These are phyloP conservation scores for Poliocrania exsul DNA, from an alignment of 2,797 vertebrate species.

Conservation along the genomic window DNA sequence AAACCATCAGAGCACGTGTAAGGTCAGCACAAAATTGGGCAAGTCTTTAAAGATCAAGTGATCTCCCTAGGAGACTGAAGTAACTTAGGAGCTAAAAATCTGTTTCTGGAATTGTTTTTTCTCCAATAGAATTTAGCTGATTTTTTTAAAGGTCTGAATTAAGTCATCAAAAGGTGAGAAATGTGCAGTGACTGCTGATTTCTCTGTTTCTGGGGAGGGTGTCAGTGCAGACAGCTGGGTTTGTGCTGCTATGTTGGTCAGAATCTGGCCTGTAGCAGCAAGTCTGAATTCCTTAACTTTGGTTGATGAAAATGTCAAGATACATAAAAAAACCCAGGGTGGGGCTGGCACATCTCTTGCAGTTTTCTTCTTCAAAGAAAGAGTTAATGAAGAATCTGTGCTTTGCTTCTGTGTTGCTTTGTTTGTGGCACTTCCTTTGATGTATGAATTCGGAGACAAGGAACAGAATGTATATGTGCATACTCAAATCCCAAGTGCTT, in stretches of 20 bases:
- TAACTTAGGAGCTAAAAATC: not conserved
- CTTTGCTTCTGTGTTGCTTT: not conserved
- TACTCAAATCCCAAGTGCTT: not conserved
- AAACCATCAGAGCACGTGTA: not conserved
- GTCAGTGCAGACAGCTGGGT: not conserved
- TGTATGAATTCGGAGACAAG: not conserved
- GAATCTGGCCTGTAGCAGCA: not conserved
- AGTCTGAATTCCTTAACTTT: not conserved
- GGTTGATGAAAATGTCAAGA: not conserved
- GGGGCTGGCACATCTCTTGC: not conserved
- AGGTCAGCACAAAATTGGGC: not conserved
- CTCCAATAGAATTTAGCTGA: not conserved
- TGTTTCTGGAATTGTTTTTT: not conserved
- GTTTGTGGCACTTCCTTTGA: conserved; percentile 7
- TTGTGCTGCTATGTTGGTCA: not conserved
- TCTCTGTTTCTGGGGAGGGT: not conserved
- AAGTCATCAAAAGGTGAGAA: not conserved
- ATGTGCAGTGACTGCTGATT: not conserved
- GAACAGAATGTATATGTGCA: not conserved
- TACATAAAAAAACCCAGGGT: not conserved
- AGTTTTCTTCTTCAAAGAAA: not conserved
- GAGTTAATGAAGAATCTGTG: not conserved
- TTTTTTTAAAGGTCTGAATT: not conserved
- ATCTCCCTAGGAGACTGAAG: not conserved
- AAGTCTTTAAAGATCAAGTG: not conserved